Conservation (phyloP, 1,140 invertebrate species). For the Chlorops oryzae region DNA sequence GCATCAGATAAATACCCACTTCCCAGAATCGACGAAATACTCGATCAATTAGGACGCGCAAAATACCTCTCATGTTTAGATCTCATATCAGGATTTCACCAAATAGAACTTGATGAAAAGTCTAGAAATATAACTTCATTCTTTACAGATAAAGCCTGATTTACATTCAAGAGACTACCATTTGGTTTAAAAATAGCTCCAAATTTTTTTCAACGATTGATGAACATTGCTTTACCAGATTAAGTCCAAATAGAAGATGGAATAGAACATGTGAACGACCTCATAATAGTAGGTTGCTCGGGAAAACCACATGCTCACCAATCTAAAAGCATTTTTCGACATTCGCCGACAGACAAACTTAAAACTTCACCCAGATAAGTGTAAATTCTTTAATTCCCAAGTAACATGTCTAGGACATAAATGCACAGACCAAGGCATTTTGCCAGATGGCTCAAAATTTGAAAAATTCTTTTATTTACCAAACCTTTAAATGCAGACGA, state of each 20-base stretch:
- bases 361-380: slow-evolving; percentile 26
- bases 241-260: background rate
- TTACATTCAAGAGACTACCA: background rate
- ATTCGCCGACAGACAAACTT: slow-evolving; percentile 14
- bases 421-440: too few relatives aligned
- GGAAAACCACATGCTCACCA: too few relatives aligned
- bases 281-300: too few relatives aligned
- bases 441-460: slow-evolving; percentile 9
- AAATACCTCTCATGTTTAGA: slow-evolving; percentile 46
- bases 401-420: too few relatives aligned
- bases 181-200: too few relatives aligned
- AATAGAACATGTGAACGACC: too few relatives aligned
- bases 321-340: slow-evolving; percentile 1
- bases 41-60: slow-evolving; percentile 31
- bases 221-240: background rate
- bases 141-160: background rate
- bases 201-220: background rate
- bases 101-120: too few relatives aligned
- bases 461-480: slow-evolving; percentile 16
- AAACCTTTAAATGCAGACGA: slow-evolving; percentile 23
- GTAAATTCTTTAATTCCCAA: too few relatives aligned
- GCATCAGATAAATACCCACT: background rate
- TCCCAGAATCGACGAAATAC: too few relatives aligned
- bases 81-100: slow-evolving; percentile 47
- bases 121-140: background rate